Percentiles rank a stretch among this genome's conserved stretches.
Evolutionary conservation across 2,888 invertebrate genomes (phyloP).

Genomic region (Galerucella calmariensis): DNA sequence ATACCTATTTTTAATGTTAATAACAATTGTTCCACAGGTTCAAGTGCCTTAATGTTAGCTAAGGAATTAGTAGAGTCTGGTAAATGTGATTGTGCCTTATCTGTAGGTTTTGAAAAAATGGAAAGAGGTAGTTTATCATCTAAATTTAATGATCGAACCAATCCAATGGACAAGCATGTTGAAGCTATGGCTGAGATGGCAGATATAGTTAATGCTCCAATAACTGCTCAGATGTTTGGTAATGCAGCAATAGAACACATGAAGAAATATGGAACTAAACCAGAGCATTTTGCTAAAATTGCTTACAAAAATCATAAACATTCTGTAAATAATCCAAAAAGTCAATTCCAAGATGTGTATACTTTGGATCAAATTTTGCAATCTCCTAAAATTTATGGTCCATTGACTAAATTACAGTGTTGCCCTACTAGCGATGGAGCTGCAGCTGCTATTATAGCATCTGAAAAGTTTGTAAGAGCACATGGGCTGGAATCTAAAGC

Average conservation of each 20-base stretch:
- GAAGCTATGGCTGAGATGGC: slow-evolving; percentile 84
- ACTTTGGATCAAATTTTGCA: slow-evolving; percentile 89
- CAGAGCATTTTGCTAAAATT: slow-evolving; percentile 95
- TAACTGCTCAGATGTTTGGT: slow-evolving; percentile 96
- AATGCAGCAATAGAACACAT: slow-evolving; percentile 97
- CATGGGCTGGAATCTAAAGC: slow-evolving; percentile 87
- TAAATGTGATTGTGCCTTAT: slow-evolving; percentile 86
- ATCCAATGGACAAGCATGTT: slow-evolving; percentile 90
- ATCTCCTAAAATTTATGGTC: slow-evolving; percentile 89
- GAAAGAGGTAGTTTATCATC: slow-evolving; percentile 86
- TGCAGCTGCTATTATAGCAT: slow-evolving; percentile 91
- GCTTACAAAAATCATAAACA: slow-evolving; percentile 98
- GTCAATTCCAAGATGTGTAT: slow-evolving; percentile 94
- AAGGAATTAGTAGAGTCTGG: slow-evolving; percentile 94
- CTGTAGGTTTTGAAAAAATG: slow-evolving; percentile 99
- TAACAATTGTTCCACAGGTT: slow-evolving; percentile 98
- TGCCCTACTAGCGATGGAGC: slow-evolving; percentile 99
- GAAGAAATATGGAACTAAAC: slow-evolving; percentile 93
- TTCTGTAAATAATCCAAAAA: slow-evolving; percentile 95
- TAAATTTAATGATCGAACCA: slow-evolving; percentile 82
- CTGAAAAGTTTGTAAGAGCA: slow-evolving; percentile 88
- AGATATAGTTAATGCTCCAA: slow-evolving; percentile 85
- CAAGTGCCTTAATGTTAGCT: slow-evolving; percentile 89
- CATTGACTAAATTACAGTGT: slow-evolving; percentile 95
- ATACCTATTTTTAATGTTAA: slow-evolving; percentile 98